These are phyloP conservation scores for Spheniscus humboldti DNA, from an alignment of 2,797 vertebrate genomes.

Conservation along the genomic window DNA sequence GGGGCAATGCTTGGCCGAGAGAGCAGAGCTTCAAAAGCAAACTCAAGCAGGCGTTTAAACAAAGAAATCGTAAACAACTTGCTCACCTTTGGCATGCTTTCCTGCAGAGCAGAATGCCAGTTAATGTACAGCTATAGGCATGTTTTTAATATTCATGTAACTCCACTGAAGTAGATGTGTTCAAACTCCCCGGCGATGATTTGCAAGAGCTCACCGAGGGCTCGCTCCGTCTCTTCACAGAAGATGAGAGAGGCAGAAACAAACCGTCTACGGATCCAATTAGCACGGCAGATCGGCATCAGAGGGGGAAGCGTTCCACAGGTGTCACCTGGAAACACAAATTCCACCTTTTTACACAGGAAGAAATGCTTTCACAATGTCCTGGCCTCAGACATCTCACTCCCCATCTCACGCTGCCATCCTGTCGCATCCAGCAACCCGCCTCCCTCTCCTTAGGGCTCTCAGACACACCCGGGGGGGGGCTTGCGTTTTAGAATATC, in stretches of 20 bases:
- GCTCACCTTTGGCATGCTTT: neutral
- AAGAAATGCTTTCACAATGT: neutral
- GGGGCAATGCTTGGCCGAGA: accelerated
- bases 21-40: neutral
- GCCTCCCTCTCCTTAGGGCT: neutral
- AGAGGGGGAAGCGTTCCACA: neutral
- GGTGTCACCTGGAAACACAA: neutral
- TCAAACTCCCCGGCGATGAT: neutral
- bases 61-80: accelerated
- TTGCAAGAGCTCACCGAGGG: accelerated
- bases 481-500: neutral
- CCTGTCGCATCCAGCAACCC: neutral
- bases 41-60: neutral
- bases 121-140: accelerated
- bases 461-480: neutral
- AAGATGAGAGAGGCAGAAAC: neutral
- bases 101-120: neutral
- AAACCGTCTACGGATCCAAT: accelerated
- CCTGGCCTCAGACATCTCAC: accelerated
- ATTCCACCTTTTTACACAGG: neutral
- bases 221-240: neutral
- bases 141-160: accelerated
- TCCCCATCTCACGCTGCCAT: neutral
- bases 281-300: accelerated
- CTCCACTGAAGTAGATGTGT: neutral